Evolutionary conservation across 2,888 invertebrate genomes (phyloP), one percentile per base, ranked within the genome.

Genomic region (Caenorhabditis sp.): DNA sequence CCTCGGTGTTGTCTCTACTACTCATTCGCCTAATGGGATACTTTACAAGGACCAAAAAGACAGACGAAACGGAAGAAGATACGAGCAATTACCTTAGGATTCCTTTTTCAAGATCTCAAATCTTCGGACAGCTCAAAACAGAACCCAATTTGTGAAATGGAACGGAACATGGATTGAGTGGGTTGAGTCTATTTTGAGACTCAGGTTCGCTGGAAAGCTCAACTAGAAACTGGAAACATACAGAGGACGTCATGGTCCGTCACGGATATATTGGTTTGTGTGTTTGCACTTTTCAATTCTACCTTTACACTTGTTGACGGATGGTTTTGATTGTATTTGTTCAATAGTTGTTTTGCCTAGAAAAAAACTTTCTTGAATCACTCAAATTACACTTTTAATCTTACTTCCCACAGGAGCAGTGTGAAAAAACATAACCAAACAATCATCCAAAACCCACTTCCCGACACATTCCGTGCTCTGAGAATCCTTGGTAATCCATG

Each of bases 401-500:
- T 47, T 56, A 78, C 83, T 71, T 83, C 78, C 61, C 53, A 61
- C 13, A 40, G 32, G 35, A 80, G 72, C 32, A 81, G 50, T 0
- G 67, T 35, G 47, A 81, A 74, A 35, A 80, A 81, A 18, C 58
- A n/a, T 15, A 81, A 9, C 81, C 81, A 84, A 0, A 84, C 78
- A 24, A 72, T 22, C 11, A 80, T 64, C 84, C 84, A 82, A 37
- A 81, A 83, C 9, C 28, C 58, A 50, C 53, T 74, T 26, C 83
- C 83, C 53, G 53, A 47, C 9, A 76, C 67, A 76, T 83, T 83
- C 24, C 83, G 28, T 22, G 83, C 83, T 58, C 76, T 79, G 0
- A 70, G 70, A 2, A 84, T 83, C 50, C 84, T 37, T 13, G 86
- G 84, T 51, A 86, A 65, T 24, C 86, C 86, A 55, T 86, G 86